Evolutionary conservation across 1,140 invertebrate genomes (phyloP), one percentile per base, ranked within the genome.

Genomic region (Ericerus pela): DNA sequence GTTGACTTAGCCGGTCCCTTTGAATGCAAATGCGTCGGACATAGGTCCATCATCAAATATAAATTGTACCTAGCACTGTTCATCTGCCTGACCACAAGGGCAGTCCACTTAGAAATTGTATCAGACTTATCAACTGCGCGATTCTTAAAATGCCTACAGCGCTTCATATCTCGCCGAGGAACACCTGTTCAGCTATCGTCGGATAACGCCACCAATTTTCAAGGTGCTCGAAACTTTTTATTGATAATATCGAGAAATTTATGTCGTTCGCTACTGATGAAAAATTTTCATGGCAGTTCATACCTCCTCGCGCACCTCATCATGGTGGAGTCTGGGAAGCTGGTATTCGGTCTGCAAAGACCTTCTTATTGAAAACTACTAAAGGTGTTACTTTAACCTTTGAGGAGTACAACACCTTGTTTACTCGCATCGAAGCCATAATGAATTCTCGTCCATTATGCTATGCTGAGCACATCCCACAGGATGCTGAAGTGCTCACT

Each of bases 41-140:
- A n/a, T n/a, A n/a, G n/a, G n/a, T 61, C 63, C 24, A 56, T 57
- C 22, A 60, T 59, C 6, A 55, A 53, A 16, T 18, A 60, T 10
- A 74, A 74, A 57, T 61, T 59, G 1, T 73, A 72, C 56, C 51
- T 72, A 11, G 64, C 61, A n/a, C 1, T 73, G 11, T 74, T 73
- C 57, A 65, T 72, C 4, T 74, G 70, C 55, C 65, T 71, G n/a
- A 31, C 59, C 1, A 70, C 69, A 2, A 65, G 63, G 51, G 71
- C 68, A 2, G 56, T 72, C 22, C 71, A 73, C 56, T 56, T 75
- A 11, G 70, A 74, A 58, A 24, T 70, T 0, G 68, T 72, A 0
- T 61, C 63, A 0, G 60, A 67, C 59, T 51, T 73, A 10, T 61
- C 66, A 1, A 64, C 70, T 1, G 63, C 69, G 41, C 60, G 60